Percentiles rank a stretch among this genome's conserved stretches.
Evolutionary conservation across 2,797 vertebrate genomes (phyloP).

Genomic region (Aeoliscus strigatus): DNA sequence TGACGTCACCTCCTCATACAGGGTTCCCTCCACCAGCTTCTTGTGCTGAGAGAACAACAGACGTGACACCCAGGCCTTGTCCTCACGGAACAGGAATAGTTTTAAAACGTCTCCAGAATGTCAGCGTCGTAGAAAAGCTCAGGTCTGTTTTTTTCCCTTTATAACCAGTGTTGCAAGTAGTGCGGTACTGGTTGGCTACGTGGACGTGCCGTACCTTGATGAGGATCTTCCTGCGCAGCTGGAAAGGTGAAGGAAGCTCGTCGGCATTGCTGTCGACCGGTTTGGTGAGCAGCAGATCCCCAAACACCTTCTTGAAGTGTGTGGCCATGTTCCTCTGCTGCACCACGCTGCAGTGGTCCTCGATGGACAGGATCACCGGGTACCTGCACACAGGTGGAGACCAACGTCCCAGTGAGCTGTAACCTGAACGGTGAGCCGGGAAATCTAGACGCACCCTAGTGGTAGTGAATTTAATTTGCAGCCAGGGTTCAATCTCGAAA

Average conservation of each 20-base stretch:
- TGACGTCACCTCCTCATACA: conserved; percentile 91
- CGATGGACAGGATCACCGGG: conserved; percentile 84
- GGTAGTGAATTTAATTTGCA: too few species aligned
- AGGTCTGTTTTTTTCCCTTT: too few species aligned
- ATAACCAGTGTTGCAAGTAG: too few species aligned
- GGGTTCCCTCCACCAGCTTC: conserved; percentile 95
- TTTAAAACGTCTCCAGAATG: too few species aligned
- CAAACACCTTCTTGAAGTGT: conserved; percentile 91
- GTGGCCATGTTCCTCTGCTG: conserved; percentile 86
- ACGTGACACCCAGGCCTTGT: too few species aligned
- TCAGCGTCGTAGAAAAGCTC: too few species aligned
- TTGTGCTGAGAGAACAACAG: too few species aligned
- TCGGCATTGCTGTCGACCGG: conserved; percentile 92
- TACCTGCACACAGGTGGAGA: conserved; percentile 83
- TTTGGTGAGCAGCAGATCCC: conserved; percentile 94
- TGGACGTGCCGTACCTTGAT: conserved; percentile 88
- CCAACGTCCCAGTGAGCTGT: conserved; percentile 16
- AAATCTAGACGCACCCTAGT: too few species aligned
- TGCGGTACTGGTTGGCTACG: too few species aligned
- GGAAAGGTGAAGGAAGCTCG: conserved; percentile 93
- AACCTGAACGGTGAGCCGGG: too few species aligned
- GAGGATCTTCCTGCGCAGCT: conserved; percentile 95
- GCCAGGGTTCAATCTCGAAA: too few species aligned
- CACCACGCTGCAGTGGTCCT: conserved; percentile 81
- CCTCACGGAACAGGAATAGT: too few species aligned